Percentiles rank a stretch among this genome's conserved stretches.
Conservation (phyloP, 2,888 invertebrate species). For the Xylota sylvarum region DNA sequence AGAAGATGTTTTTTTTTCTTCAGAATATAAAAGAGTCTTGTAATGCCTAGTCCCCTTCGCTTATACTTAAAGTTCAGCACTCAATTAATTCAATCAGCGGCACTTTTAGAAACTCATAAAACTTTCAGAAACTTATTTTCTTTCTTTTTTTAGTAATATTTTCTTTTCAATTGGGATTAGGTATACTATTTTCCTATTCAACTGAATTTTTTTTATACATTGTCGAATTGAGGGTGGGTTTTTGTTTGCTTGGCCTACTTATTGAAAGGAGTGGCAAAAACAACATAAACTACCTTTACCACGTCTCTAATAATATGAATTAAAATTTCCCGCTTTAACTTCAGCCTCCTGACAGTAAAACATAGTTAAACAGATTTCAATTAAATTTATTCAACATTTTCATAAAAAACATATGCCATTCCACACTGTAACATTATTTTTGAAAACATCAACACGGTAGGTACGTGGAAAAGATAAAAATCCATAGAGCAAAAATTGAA, state of each 20-base stretch:
- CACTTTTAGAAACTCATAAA: neutral
- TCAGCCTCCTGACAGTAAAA: too few relatives aligned
- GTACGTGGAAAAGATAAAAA: too few relatives aligned
- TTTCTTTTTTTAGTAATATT: too few relatives aligned
- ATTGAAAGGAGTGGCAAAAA: neutral
- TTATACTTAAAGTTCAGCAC: neutral
- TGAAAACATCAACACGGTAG: too few relatives aligned
- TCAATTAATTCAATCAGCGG: neutral
- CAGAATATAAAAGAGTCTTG: neutral
- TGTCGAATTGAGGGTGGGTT: neutral
- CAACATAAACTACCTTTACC: neutral
- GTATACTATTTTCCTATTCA: neutral
- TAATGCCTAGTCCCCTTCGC: neutral
- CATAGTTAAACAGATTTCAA: too few relatives aligned
- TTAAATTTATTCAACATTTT: too few relatives aligned
- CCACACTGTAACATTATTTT: too few relatives aligned
- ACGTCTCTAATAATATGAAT: too few relatives aligned
- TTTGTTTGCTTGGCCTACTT: neutral
- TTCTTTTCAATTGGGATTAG: neutral
- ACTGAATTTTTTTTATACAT: neutral
- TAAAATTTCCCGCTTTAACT: neutral
- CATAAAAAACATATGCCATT: too few relatives aligned
- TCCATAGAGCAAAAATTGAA: too few relatives aligned
- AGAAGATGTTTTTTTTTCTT: neutral
- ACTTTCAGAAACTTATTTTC: too few relatives aligned